Evolutionary conservation across 2,113 vertebrate species (phyloP), one percentile per base, ranked within the genome.

Genomic region (Festucalex cinctus): DNA sequence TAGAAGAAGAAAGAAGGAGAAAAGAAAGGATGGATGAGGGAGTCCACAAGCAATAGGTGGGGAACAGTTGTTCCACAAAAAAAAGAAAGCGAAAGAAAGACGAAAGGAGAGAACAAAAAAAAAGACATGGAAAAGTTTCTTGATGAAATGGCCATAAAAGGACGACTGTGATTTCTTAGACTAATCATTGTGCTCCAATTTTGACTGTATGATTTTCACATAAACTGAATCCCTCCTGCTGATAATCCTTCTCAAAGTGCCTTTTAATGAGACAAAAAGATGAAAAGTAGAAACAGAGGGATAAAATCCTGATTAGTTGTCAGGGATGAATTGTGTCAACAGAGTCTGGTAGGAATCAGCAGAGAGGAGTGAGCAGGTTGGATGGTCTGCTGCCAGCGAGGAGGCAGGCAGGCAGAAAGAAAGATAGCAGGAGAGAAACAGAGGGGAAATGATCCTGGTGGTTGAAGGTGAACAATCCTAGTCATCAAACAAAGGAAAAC

Each of bases 141-240:
- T 54, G 62, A 46, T 35, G 39, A 53, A 70, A 66, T 48, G 60
- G 69, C 17, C 37, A 6, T 69, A 69, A 81, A 81, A 83, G 77
- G 78, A 74, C 54, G 62, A 16, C 10, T 10, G 9, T 39, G 58
- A 22, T 60, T 37, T 53, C 9, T 53, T 24, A 63, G 60, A 49
- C 53, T 37, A 22, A 46, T 68, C 63, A 84, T 84, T 85, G 85
- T 74, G 85, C n/a, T 54, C 51, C 51, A 54, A 54, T 54, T 24
- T 26, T 54, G 80, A 77, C 54, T 28, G 28, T 74, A 66, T 80
- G 74, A 79, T 49, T 82, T 65, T 79, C 61, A 59, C 56, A 26
- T 22, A 24, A 62, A 62, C n/a, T 41, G 6, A 43, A 41, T 39
- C 58, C 22, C 58, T 19, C 26, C 26, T 32, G 14, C 37, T 39